A percentile compares a stretch with the other conserved stretches of the same genome.
phyloP scores from a whole-genome alignment of 1,140 invertebrate species.

The Drosophila lacteicornis region DNA sequence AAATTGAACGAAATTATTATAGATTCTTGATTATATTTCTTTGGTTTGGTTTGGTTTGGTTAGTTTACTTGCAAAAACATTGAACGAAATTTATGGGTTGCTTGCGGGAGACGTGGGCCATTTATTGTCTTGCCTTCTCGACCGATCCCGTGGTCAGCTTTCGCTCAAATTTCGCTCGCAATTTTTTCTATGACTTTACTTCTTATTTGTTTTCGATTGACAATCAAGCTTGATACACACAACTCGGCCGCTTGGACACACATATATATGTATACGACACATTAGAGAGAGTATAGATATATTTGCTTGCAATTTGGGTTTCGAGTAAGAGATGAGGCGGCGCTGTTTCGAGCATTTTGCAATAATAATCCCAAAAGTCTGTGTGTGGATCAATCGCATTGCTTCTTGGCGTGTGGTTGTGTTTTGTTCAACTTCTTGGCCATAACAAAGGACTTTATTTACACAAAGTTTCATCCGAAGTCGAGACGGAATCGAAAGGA shows the following conservation, averaged over 20 bases:
- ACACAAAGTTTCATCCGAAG: conserved; percentile 74
- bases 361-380: conserved; percentile 34
- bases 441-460: conserved; percentile 84
- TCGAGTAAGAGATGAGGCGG: conserved; percentile 34
- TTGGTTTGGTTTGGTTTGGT: conserved; percentile 18
- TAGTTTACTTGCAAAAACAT: conserved; percentile 59
- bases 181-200: conserved; percentile 55
- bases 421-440: conserved; percentile 38
- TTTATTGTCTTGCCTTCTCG: conserved; percentile 6
- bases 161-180: conserved; percentile 77
- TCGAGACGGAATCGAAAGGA: not conserved
- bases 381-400: conserved; percentile 81
- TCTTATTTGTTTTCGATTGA: conserved; percentile 33
- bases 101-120: conserved; percentile 38
- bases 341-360: conserved; percentile 29
- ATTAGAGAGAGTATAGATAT: conserved; percentile 36
- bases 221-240: conserved; percentile 83
- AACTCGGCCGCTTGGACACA: conserved; percentile 67
- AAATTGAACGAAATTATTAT: conserved; percentile 65
- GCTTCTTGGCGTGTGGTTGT: conserved; percentile 62
- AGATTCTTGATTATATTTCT: conserved; percentile 19
- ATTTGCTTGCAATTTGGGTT: conserved; percentile 26
- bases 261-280: conserved; percentile 48
- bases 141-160: conserved; percentile 20
- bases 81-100: conserved; percentile 69